These are phyloP conservation scores for Myotis daubentonii DNA, from an alignment of 2,797 vertebrate species.

Conservation along the genomic window DNA sequence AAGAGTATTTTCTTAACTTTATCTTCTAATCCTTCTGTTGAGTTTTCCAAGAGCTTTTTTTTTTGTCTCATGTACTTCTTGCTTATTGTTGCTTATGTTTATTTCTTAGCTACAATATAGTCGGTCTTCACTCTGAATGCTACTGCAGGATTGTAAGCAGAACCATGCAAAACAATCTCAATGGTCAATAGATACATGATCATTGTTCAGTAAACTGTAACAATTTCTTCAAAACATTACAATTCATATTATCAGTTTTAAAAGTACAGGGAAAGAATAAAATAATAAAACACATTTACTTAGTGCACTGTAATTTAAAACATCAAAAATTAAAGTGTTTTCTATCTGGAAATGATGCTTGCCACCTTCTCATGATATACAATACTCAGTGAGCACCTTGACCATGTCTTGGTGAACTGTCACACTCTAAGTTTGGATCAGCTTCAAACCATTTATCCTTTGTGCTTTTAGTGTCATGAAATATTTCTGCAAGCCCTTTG, in stretches of 20 bases:
- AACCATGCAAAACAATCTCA: background rate
- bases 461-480: background rate
- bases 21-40: background rate
- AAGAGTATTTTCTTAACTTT: background rate
- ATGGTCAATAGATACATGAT: background rate
- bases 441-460: background rate
- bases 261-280: background rate
- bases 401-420: background rate
- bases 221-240: background rate
- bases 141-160: background rate
- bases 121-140: background rate
- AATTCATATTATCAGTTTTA: background rate
- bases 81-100: background rate
- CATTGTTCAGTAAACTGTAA: background rate
- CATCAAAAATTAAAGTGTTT: background rate
- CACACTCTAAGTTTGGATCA: background rate
- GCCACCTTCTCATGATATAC: background rate
- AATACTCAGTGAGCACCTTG: background rate
- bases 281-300: conserved; percentile 9
- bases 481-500: background rate
- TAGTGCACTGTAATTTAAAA: background rate
- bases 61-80: background rate
- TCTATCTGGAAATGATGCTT: background rate
- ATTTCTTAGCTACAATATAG: background rate
- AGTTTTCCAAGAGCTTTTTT: conserved; percentile 6